Base-by-base conservation (phyloP, 2,113 vertebrate genomes). In the Spizaetus ornatus region DNA sequence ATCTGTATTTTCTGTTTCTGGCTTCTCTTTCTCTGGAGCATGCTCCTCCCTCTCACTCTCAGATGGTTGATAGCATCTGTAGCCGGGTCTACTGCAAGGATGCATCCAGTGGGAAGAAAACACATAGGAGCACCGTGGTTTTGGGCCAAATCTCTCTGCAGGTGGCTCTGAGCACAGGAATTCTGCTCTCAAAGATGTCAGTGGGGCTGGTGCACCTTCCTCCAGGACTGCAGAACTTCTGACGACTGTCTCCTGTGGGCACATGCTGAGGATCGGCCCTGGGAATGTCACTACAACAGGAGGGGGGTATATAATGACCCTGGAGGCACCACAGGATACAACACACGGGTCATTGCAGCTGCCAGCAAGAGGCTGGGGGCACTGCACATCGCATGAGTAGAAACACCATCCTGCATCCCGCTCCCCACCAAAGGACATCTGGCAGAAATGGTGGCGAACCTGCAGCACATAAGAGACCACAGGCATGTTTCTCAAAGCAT, bases 271-370 rank as follows among this genome's bases (percentile, higher is more conserved):
- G 76, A 97, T 84, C 0, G 97, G 92, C 18, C 90, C 97, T 1
- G 94, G 97, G 90, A 97, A 97, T 0, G 94, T 97, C 26, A 96
- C n/a, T 0, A 97, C 2, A 1, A 97, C 76, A 0, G 96, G 96
- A 9, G 97, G 95, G 1, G 97, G 94, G 63, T 81, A 97, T 32
- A 97, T 94, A 31, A 97, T 52, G 76, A 97, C 72, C 7, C 96
- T 89, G 90, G 97, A 88, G 31, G 82, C 2, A 2, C 13, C 2
- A 1, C 97, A 97, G 86, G 95, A 81, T 6, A 86, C 21, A 2
- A 27, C 13, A 20, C 97, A 97, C 1, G 94, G 88, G 0, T 45
- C 45, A 11, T 56, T 67, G 88, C 22, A 67, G 80, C 55, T 18
- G 23, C 47, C 67, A 52, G 40, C 88, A 13, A 9, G n/a, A 5